Percentiles rank a stretch among this genome's conserved stretches.
These are phyloP conservation scores for Hyperopisus bebe DNA, from an alignment of 2,113 vertebrate species.

Conservation along the genomic window DNA sequence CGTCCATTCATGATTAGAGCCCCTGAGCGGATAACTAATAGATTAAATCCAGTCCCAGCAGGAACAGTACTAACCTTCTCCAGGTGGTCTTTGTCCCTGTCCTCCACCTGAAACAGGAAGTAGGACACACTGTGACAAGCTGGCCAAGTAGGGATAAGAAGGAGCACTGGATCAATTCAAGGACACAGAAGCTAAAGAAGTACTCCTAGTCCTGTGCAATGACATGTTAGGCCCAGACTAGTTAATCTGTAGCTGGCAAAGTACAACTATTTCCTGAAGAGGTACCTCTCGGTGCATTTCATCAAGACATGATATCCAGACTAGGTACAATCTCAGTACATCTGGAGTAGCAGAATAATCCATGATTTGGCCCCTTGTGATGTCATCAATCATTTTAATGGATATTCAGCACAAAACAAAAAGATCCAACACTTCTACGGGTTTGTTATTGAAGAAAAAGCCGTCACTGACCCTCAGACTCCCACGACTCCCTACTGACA, in stretches of 20 bases:
- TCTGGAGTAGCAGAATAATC: not conserved
- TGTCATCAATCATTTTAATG: not conserved
- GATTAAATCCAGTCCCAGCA: not conserved
- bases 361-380: not conserved
- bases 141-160: not conserved
- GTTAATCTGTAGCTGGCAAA: not conserved
- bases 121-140: not conserved
- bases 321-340: not conserved
- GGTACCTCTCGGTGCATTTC: not conserved
- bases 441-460: not conserved
- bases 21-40: not conserved
- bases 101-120: slow-evolving; percentile 50
- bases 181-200: not conserved
- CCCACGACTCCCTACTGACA: slow-evolving; percentile 82
- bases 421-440: not conserved
- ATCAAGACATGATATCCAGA: not conserved
- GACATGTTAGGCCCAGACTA: not conserved
- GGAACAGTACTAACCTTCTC: slow-evolving; percentile 63
- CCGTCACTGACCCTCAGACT: slow-evolving; percentile 81
- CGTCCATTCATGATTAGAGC: not conserved
- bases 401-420: not conserved
- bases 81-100: slow-evolving; percentile 74
- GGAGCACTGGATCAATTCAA: not conserved
- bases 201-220: not conserved
- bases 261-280: not conserved